Base-by-base conservation (phyloP, 1,140 invertebrate species). In the Papilio machaon region DNA sequence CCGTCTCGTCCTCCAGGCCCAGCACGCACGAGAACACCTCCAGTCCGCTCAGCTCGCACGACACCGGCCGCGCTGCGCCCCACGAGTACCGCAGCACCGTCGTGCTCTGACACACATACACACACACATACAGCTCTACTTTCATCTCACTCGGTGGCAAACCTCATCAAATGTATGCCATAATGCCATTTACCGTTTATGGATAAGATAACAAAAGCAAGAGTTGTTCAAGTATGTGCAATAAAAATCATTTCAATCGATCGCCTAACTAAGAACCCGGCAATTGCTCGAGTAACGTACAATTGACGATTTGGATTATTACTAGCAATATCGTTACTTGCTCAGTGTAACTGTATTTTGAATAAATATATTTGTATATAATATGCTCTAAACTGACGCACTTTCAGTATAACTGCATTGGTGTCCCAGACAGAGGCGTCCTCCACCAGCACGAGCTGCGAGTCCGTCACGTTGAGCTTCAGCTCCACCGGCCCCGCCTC, bases 1-100 rank as follows among this genome's bases (percentile, higher is more conserved):
- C 98, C 1, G 98, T 99, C 89, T 99, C 98, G 81, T 99, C 97
- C 95, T 99, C 98, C 83, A 97, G 96, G 9, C 98, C 98, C 64
- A 99, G 94, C 82, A 98, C 97, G 93, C 98, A 99, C 0, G 98
- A 99, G 94, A 99, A 99, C 84, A 99, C 95, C 94, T 99, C 98
- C 86, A 98, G 97, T 86, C 98, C 97, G 84, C 98, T 98, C 19
- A 99, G 95, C 92, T 97, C 98, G 88, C 98, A 98, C 0, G 97
- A 97, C 19, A 99, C 91, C 0, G 97, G 97, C 85, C 98, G 97
- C 84, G 97, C 96, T 23, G 94, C 94, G 23, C 96, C 95, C 0
- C 97, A 97, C 73, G 96, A 96, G 88, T 98, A 99, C 0, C 97
- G 97, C 17, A 99, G 93, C 1, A 99, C 97, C 0, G 98, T 98